Evolutionary conservation across 2,888 invertebrate species (phyloP).

Genomic region (Brachyptera putata): DNA sequence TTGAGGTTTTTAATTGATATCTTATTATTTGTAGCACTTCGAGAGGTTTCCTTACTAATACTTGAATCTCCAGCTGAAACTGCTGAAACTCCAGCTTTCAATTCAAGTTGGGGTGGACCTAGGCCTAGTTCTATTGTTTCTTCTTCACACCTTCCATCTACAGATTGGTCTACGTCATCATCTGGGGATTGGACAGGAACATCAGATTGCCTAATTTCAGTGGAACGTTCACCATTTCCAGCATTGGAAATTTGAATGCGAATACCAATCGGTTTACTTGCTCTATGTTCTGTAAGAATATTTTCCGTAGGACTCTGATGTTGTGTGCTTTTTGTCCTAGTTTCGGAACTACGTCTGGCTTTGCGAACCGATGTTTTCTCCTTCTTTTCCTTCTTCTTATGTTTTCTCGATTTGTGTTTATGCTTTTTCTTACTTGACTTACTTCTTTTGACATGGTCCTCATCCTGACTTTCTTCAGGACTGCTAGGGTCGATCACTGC

Average conservation of each 20-base stretch:
- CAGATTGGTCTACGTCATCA: too few species aligned
- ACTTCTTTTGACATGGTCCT: background rate
- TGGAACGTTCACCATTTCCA: constrained; percentile 19
- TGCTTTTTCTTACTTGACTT: constrained; percentile 9
- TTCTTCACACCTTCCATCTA: too few species aligned
- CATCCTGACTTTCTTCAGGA: background rate
- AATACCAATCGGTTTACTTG: constrained; percentile 38
- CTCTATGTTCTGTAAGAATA: constrained; percentile 42
- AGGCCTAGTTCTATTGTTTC: background rate
- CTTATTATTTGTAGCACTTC: constrained; percentile 42
- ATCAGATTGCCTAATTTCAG: background rate
- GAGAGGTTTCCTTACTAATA: background rate
- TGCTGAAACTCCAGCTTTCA: background rate
- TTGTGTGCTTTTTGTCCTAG: constrained; percentile 33
- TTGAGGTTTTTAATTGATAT: constrained; percentile 67
- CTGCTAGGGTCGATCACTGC: background rate
- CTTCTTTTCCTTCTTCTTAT: constrained; percentile 3
- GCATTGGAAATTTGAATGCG: constrained; percentile 14
- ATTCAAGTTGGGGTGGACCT: background rate
- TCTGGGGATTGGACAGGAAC: too few species aligned
- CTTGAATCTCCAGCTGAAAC: background rate
- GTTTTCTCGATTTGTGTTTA: constrained; percentile 16
- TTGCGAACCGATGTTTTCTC: background rate
- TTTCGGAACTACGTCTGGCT: too few species aligned
- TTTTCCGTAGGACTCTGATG: too few species aligned